These are phyloP conservation scores for Telmatochromis sp. DNA, from an alignment of 2,113 vertebrate species.

Conservation along the genomic window DNA sequence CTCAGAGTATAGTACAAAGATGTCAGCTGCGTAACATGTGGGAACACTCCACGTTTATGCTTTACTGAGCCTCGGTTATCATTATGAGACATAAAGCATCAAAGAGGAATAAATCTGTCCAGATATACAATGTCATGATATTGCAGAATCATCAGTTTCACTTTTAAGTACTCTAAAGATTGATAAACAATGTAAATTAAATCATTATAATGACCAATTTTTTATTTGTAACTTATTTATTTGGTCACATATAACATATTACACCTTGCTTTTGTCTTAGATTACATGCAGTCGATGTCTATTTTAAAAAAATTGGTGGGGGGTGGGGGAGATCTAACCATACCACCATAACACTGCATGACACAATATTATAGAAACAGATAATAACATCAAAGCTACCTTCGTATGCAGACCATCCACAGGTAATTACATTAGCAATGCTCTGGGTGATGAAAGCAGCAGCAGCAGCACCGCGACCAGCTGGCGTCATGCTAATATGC, in stretches of 20 bases:
- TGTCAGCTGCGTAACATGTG: conserved; percentile 13
- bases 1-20: not conserved
- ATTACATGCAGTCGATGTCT: not conserved
- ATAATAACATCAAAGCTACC: not conserved
- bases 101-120: not conserved
- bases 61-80: not conserved
- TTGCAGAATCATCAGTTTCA: not conserved
- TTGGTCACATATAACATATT: not conserved
- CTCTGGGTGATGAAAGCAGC: not conserved
- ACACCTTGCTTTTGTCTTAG: not conserved
- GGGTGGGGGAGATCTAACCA: not conserved
- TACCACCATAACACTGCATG: not conserved
- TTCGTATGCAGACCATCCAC: not conserved
- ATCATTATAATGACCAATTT: not conserved
- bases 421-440: conserved; percentile 22
- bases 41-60: not conserved
- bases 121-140: not conserved
- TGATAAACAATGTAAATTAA: not conserved
- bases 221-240: not conserved
- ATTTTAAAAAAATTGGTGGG: not conserved
- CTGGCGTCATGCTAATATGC: conserved; percentile 76
- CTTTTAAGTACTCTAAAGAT: not conserved
- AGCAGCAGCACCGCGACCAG: conserved; percentile 58
- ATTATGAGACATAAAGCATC: not conserved
- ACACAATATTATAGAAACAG: not conserved